Conservation (phyloP, 2,797 vertebrate species). For the Pterois miles region DNA sequence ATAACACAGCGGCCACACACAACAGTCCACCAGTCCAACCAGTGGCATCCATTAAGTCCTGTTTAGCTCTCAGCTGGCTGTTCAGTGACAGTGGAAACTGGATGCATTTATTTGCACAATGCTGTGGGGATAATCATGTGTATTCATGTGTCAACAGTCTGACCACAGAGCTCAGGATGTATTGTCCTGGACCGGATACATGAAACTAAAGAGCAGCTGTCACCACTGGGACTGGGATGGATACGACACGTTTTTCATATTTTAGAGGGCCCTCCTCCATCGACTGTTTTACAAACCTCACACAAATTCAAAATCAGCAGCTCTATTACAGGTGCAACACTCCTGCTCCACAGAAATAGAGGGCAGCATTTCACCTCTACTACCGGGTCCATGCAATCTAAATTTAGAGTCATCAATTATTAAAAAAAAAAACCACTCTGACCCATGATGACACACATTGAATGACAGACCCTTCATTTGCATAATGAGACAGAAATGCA, state of each 20-base stretch:
- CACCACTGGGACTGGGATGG: background rate
- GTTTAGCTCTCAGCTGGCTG: background rate
- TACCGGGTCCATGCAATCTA: too few species aligned
- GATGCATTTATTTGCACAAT: background rate
- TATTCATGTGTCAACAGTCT: background rate
- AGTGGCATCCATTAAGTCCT: background rate
- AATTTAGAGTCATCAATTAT: too few species aligned
- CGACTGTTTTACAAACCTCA: background rate
- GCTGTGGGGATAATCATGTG: background rate
- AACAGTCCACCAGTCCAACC: background rate
- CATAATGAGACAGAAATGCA: too few species aligned
- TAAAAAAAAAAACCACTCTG: too few species aligned
- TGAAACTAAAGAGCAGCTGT: background rate
- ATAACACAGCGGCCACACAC: background rate
- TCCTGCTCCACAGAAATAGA: too few species aligned
- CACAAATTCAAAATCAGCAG: too few species aligned
- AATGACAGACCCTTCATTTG: too few species aligned
- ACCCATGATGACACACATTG: too few species aligned
- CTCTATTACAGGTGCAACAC: too few species aligned
- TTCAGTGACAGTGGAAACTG: background rate
- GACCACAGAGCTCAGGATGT: background rate
- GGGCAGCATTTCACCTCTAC: too few species aligned
- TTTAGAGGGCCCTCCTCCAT: background rate
- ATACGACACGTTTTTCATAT: background rate
- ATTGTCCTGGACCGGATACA: background rate